Conservation (phyloP, 2,113 vertebrate genomes). For the Hippocampus comes region DNA sequence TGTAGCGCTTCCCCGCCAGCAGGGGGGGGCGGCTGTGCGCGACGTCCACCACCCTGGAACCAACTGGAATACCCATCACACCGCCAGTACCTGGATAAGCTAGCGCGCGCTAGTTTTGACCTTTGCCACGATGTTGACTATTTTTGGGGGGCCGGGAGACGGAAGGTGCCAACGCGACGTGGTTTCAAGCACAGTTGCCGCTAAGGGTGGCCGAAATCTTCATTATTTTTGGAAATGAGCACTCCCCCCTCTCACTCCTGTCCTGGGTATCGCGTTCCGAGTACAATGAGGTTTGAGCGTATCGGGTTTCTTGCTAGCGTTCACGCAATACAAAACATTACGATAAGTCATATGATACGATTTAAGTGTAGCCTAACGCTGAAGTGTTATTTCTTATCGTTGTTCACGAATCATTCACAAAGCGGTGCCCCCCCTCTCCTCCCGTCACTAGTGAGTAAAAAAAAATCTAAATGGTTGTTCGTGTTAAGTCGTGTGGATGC, state of each 20-base stretch:
- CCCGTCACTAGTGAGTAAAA: background rate
- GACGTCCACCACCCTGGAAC: constrained; percentile 17
- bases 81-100: no score
- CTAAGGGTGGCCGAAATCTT: background rate
- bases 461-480: background rate
- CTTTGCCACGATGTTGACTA: background rate
- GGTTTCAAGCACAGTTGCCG: background rate
- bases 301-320: background rate
- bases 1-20: constrained; percentile 71
- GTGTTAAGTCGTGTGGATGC: background rate
- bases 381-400: background rate
- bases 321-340: background rate
- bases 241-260: background rate
- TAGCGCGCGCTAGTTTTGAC: no score
- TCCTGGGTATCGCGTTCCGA: background rate
- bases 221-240: background rate
- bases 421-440: background rate
- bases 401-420: background rate
- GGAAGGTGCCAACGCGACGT: background rate
- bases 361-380: background rate
- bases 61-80: no score
- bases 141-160: background rate
- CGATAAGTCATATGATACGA: background rate
- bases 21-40: background rate
- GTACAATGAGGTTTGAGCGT: background rate